A percentile compares a stretch with the other conserved stretches of the same genome.
These are phyloP conservation scores for Rattus rattus DNA, from an alignment of 2,113 vertebrate species.

Conservation along the genomic window DNA sequence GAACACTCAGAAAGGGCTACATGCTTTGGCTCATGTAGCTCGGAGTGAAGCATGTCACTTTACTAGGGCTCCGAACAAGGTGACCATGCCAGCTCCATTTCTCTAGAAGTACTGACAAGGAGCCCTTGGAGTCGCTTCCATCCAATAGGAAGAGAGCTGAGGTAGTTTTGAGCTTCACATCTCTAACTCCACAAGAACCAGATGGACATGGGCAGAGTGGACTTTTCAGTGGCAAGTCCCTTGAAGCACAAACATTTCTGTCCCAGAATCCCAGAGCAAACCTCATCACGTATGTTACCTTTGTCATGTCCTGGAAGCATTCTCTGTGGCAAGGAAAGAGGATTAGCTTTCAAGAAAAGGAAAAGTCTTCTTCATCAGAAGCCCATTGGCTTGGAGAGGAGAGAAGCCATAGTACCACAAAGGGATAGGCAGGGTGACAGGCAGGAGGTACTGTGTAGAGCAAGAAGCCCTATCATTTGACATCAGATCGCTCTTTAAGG, in stretches of 20 bases:
- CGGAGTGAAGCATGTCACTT: neutral
- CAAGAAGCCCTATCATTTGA: neutral
- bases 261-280: neutral
- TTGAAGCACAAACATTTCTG: neutral
- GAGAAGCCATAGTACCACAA: neutral
- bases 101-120: neutral
- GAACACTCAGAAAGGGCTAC: neutral
- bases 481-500: neutral
- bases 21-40: neutral
- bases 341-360: neutral
- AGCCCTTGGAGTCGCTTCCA: neutral
- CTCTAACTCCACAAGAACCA: neutral
- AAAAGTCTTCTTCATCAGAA: neutral
- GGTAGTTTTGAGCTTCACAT: neutral
- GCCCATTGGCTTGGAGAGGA: neutral
- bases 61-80: neutral
- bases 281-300: neutral
- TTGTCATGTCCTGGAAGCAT: neutral
- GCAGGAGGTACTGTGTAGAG: neutral
- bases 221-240: neutral
- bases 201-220: neutral
- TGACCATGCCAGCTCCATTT: neutral
- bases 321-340: neutral
- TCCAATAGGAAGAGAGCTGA: neutral
- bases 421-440: neutral